Conservation (phyloP, 2,888 invertebrate species). For the Microplitis deprimator region DNA sequence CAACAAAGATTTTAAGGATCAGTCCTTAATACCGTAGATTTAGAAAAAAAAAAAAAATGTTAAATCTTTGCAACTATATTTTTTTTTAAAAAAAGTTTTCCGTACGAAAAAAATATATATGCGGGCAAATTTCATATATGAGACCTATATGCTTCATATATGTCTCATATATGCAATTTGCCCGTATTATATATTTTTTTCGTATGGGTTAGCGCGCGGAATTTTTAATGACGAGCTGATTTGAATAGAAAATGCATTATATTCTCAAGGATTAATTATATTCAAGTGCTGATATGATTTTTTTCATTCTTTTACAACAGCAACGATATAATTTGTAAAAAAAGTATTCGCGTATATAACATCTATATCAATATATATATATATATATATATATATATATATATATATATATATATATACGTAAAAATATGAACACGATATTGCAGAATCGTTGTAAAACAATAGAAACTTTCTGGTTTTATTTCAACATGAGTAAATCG, state of each 20-base stretch:
- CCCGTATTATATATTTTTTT: too few relatives aligned
- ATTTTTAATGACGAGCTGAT: background rate
- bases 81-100: too few relatives aligned
- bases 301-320: background rate
- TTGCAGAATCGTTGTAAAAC: background rate
- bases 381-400: background rate
- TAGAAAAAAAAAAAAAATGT: too few relatives aligned
- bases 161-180: too few relatives aligned
- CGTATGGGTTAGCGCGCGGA: too few relatives aligned
- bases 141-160: too few relatives aligned
- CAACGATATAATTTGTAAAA: background rate
- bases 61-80: too few relatives aligned
- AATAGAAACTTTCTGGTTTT: background rate
- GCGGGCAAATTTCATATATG: too few relatives aligned
- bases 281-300: background rate
- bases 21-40: too few relatives aligned
- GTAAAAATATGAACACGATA: background rate
- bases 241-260: background rate
- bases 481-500: slow-evolving; percentile 14
- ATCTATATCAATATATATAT: background rate
- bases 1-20: too few relatives aligned
- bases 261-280: background rate
- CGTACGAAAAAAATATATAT: too few relatives aligned
- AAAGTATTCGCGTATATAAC: background rate
- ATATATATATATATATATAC: background rate